Conservation (phyloP, 2,113 vertebrate genomes). For the Salvelinus fontinalis region DNA sequence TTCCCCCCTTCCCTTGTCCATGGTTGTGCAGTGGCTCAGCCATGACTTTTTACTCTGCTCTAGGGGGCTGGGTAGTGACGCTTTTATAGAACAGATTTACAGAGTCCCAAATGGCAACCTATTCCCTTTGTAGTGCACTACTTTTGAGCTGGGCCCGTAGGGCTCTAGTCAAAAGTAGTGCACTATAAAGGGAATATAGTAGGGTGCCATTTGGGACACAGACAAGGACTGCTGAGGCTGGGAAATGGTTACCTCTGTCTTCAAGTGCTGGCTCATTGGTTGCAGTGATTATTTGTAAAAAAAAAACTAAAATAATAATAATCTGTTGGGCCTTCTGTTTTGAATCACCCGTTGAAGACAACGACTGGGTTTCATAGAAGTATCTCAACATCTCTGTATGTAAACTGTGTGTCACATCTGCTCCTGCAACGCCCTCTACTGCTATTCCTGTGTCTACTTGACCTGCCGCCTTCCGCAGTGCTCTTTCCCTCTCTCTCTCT, state of each 20-base stretch:
- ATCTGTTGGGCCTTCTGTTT: background rate
- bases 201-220: too few relatives aligned
- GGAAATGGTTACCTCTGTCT: background rate
- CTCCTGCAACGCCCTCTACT: too few relatives aligned
- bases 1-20: slow-evolving; percentile 28
- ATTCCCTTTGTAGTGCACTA: too few relatives aligned
- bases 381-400: background rate
- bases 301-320: too few relatives aligned
- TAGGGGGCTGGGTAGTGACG: background rate
- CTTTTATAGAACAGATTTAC: background rate
- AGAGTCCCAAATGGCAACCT: too few relatives aligned
- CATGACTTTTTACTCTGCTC: background rate
- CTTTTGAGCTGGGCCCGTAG: too few relatives aligned
- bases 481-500: too few relatives aligned
- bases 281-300: background rate
- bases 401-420: background rate
- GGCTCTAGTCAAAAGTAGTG: too few relatives aligned
- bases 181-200: too few relatives aligned
- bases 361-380: background rate
- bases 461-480: too few relatives aligned
- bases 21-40: slow-evolving; percentile 36
- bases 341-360: background rate
- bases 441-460: too few relatives aligned
- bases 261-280: background rate
- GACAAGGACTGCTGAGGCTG: background rate